Evolutionary conservation across 2,797 vertebrate species (phyloP).

Genomic region (Anguilla pacifica): DNA sequence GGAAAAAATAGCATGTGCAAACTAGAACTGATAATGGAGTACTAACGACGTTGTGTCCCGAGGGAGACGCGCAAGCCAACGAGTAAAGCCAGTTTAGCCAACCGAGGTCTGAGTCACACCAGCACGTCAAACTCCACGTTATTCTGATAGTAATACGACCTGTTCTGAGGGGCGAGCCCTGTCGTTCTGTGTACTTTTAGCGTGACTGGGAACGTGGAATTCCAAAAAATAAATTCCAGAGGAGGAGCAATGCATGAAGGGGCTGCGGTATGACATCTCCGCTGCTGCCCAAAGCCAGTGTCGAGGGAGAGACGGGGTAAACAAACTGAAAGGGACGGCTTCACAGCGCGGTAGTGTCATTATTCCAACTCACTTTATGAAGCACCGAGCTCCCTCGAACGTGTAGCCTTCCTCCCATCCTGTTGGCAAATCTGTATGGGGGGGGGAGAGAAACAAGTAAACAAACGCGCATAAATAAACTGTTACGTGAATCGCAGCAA

Average conservation of each 20-base stretch:
- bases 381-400: slow-evolving; percentile 96
- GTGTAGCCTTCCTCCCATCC: slow-evolving; percentile 98
- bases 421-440: slow-evolving; percentile 86
- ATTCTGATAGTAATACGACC: not conserved
- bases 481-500: slow-evolving; percentile 43
- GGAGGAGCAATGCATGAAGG: not conserved
- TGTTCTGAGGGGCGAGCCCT: not conserved
- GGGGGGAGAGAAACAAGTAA: slow-evolving; percentile 44
- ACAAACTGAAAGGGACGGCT: not conserved
- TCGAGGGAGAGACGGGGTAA: not conserved
- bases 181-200: not conserved
- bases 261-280: not conserved
- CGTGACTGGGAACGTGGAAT: not conserved
- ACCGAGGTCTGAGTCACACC: slow-evolving; percentile 24
- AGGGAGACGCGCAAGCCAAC: slow-evolving; percentile 15
- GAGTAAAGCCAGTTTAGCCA: slow-evolving; percentile 37
- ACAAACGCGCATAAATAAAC: slow-evolving; percentile 46
- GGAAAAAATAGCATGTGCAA: not conserved
- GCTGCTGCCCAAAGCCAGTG: not conserved
- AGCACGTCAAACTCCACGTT: not conserved
- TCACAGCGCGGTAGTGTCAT: not conserved
- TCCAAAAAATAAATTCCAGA: not conserved
- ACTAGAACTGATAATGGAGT: slow-evolving; percentile 12
- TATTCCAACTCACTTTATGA: slow-evolving; percentile 90
- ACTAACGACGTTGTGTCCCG: slow-evolving; percentile 13